These are phyloP conservation scores for Augiades crinisus DNA, from an alignment of 2,888 invertebrate species.

Conservation along the genomic window DNA sequence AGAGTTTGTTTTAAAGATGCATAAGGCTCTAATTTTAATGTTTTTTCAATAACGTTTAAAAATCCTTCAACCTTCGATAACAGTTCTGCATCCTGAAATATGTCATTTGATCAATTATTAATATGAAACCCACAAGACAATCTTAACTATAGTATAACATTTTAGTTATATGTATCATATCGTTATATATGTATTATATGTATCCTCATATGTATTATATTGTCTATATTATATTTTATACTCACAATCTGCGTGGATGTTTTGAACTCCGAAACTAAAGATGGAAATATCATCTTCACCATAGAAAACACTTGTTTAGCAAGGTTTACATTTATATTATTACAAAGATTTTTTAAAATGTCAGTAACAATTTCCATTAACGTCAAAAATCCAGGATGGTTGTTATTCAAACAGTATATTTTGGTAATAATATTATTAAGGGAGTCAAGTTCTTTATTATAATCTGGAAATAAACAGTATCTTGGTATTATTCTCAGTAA, in stretches of 20 bases:
- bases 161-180: too few species aligned
- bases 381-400: slow-evolving; percentile 23
- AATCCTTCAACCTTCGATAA: slow-evolving; percentile 35
- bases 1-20: slow-evolving; percentile 35
- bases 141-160: too few species aligned
- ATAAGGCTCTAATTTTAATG: slow-evolving; percentile 41
- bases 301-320: slow-evolving; percentile 40
- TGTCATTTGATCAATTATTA: background rate
- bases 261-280: slow-evolving; percentile 35
- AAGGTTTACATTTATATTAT: slow-evolving; percentile 31
- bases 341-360: slow-evolving; percentile 37
- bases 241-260: slow-evolving; percentile 36
- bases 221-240: slow-evolving; percentile 15
- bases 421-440: background rate
- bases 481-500: too few species aligned
- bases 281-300: slow-evolving; percentile 43
- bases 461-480: slow-evolving; percentile 34
- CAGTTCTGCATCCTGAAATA: slow-evolving; percentile 41
- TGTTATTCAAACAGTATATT: slow-evolving; percentile 3
- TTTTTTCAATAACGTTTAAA: slow-evolving; percentile 37
- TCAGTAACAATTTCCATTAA: slow-evolving; percentile 38
- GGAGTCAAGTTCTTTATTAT: slow-evolving; percentile 38
- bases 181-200: too few species aligned
- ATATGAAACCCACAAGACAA: too few species aligned
- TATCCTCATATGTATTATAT: background rate